Evolutionary conservation across 1,140 invertebrate species (phyloP), one percentile per base, ranked within the genome.

Genomic region (Leptestheria dahalacensis): DNA sequence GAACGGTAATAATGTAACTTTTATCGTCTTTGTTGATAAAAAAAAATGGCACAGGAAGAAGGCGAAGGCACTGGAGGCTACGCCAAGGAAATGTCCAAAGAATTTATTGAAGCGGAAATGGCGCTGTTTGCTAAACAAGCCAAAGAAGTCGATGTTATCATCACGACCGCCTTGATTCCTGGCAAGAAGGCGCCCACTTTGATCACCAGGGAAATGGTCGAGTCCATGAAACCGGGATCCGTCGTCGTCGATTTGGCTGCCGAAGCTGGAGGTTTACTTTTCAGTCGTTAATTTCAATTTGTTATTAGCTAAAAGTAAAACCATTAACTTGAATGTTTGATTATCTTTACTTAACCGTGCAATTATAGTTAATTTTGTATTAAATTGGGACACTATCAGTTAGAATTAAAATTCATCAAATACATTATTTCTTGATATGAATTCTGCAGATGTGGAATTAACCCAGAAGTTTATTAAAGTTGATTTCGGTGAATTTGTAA

Each of bases 191-290:
- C 90, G 3, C 90, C 90, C 1, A 65, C 84, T 33, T 78, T 93
- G 1, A 85, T 93, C 62, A 77, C 86, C 29, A 87, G 88, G 84
- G 83, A 85, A 71, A 88, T 90, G 69, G 77, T 92, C 47, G 79
- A 83, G 52, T 74, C 76, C 10, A 92, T 93, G 89, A 88, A 88
- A 67, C 87, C 88, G 1, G 90, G 90, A 12, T 89, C 85, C 61
- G 88, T 93, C 6, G 78, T 93, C 20, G 90, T 94, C 3, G 90
- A 94, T 71, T 72, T 94, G 63, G 90, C 90, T 2, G 84, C 90
- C 0, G 90, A 93, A 73, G 80, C 85, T 64, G 90, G 90, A 3
- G 90, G 90, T 41, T 9, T 41, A n/a, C n/a, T n/a, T n/a, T n/a
- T n/a, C n/a, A n/a, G n/a, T n/a, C n/a, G n/a, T n/a, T n/a, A n/a